Evolutionary conservation across 2,888 invertebrate species (phyloP).

Genomic region (Brachyptera risi): DNA sequence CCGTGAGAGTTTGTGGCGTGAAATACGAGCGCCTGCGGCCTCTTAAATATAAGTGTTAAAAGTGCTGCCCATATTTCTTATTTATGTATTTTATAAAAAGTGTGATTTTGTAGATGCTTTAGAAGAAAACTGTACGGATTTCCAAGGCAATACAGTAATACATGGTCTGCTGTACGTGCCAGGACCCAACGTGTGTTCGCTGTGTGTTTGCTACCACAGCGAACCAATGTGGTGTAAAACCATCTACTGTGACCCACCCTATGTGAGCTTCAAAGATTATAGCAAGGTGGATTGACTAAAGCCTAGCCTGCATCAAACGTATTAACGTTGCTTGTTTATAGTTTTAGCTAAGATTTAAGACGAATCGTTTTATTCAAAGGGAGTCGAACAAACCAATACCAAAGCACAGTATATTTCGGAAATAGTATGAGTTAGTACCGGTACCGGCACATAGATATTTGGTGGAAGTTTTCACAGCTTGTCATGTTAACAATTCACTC

Average conservation of each 20-base stretch:
- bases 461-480: no score
- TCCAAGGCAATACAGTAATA: conserved; percentile 71
- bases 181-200: conserved; percentile 78
- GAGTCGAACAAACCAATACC: no score
- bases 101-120: conserved; percentile 50
- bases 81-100: not conserved
- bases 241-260: conserved; percentile 81
- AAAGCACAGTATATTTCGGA: no score
- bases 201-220: conserved; percentile 82
- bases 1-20: no score
- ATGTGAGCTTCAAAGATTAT: conserved; percentile 55
- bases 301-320: conserved; percentile 13
- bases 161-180: conserved; percentile 81
- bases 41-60: no score
- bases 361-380: no score
- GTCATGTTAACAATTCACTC: no score
- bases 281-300: conserved; percentile 12
- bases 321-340: conserved; percentile 7
- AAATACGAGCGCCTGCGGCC: no score
- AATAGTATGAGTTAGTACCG: no score
- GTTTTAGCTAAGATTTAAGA: no score
- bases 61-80: no score
- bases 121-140: conserved; percentile 78
- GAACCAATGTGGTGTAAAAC: conserved; percentile 84
- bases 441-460: no score